Evolutionary conservation across 1,140 invertebrate genomes (phyloP).

Genomic region (Notospermus geniculatus): DNA sequence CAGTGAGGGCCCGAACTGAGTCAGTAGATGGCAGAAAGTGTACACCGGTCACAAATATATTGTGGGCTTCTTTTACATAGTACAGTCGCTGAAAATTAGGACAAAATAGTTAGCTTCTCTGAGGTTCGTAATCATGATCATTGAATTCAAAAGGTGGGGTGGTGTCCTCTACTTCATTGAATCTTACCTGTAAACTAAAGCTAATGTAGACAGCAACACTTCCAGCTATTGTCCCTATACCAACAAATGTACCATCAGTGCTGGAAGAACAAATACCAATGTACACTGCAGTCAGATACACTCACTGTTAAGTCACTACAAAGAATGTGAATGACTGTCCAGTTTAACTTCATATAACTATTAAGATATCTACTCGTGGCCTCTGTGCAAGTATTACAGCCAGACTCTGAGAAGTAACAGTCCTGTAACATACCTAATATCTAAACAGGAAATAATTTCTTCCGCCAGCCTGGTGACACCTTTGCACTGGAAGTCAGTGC

Average conservation of each 20-base stretch:
- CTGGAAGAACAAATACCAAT: slow-evolving; percentile 55
- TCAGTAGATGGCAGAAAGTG: slow-evolving; percentile 72
- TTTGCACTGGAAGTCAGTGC: slow-evolving; percentile 42
- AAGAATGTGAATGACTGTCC: no score
- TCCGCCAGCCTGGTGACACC: slow-evolving; percentile 44
- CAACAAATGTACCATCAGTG: slow-evolving; percentile 86
- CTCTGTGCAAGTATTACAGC: no score
- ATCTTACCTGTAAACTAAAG: slow-evolving; percentile 81
- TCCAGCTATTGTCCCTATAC: slow-evolving; percentile 88
- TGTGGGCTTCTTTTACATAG: slow-evolving; percentile 78
- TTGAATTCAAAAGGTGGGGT: neutral
- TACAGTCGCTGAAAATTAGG: slow-evolving; percentile 68
- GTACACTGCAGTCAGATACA: no score
- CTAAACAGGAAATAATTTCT: slow-evolving; percentile 80
- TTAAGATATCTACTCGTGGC: no score
- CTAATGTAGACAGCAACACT: slow-evolving; percentile 86
- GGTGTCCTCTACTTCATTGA: neutral
- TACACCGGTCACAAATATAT: slow-evolving; percentile 91
- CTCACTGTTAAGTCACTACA: no score
- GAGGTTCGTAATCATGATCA: neutral
- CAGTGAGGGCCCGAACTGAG: slow-evolving; percentile 65
- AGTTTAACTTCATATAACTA: no score
- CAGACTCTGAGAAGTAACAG: no score
- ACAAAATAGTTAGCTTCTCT: slow-evolving; percentile 9
- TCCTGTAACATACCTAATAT: slow-evolving; percentile 67